These are phyloP conservation scores for Noturus placidus DNA, from an alignment of 2,113 vertebrate genomes.

Conservation along the genomic window DNA sequence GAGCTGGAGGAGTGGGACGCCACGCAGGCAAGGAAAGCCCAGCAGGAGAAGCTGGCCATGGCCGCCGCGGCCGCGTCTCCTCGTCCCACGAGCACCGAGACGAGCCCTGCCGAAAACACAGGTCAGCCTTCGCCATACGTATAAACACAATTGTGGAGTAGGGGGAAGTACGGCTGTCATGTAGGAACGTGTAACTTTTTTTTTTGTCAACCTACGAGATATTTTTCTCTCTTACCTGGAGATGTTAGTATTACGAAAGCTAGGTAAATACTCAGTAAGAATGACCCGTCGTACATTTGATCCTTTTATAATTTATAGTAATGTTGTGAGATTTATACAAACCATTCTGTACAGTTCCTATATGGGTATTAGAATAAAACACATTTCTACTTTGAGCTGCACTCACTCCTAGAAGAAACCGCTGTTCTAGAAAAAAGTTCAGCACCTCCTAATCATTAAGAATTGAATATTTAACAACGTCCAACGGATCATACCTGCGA, in stretches of 20 bases:
- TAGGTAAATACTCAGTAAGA: not conserved
- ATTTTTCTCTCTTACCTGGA: not conserved
- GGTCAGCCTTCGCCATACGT: slow-evolving; percentile 55
- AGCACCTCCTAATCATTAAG: not conserved
- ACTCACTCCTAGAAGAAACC: not conserved
- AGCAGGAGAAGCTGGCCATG: slow-evolving; percentile 86
- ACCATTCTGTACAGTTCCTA: not conserved
- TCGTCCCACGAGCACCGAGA: slow-evolving; percentile 69
- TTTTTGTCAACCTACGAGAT: not conserved
- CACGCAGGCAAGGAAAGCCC: slow-evolving; percentile 83
- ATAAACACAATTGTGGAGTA: not conserved
- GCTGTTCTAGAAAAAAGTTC: not conserved
- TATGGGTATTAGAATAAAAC: not conserved
- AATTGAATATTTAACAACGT: not conserved
- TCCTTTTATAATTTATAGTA: too few relatives aligned
- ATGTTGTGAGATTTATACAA: too few relatives aligned
- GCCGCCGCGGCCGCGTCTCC: slow-evolving; percentile 58
- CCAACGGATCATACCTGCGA: not conserved
- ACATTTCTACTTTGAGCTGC: not conserved
- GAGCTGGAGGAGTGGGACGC: slow-evolving; percentile 90
- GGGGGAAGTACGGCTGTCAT: not conserved
- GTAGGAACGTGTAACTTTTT: not conserved
- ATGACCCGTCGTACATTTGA: too few relatives aligned
- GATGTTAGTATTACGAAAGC: not conserved
- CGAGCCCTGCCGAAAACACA: slow-evolving; percentile 66